Conservation (phyloP, 2,797 vertebrate species). For the Gymnocypris eckloni region DNA sequence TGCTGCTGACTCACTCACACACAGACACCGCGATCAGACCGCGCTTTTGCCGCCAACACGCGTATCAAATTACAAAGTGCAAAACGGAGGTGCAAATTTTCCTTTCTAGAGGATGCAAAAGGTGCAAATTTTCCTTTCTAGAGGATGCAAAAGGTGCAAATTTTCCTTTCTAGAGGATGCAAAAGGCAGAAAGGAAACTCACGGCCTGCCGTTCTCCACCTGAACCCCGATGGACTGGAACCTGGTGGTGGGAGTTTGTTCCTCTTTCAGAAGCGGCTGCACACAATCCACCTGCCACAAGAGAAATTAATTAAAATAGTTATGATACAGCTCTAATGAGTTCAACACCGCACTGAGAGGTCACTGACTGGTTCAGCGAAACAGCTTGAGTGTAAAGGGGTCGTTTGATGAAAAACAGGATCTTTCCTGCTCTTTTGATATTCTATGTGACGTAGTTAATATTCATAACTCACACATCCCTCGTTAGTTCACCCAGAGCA, state of each 20-base stretch:
- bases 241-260: constrained; percentile 80
- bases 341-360: background rate
- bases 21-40: background rate
- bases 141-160: background rate
- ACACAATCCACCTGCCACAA: constrained; percentile 84
- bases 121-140: background rate
- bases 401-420: background rate
- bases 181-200: constrained; percentile 31
- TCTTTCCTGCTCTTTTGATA: background rate
- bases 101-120: background rate
- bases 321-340: background rate
- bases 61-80: background rate
- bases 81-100: background rate
- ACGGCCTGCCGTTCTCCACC: constrained; percentile 87
- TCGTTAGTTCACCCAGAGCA: background rate
- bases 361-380: background rate
- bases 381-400: background rate
- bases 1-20: constrained; percentile 13
- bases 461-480: background rate
- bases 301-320: background rate
- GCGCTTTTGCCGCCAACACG: background rate
- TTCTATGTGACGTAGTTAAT: background rate
- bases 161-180: background rate
- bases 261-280: constrained; percentile 82
- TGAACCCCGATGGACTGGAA: constrained; percentile 97